phyloP scores from a whole-genome alignment of 2,888 invertebrate genomes.

The Cataglyphis cursor region DNA sequence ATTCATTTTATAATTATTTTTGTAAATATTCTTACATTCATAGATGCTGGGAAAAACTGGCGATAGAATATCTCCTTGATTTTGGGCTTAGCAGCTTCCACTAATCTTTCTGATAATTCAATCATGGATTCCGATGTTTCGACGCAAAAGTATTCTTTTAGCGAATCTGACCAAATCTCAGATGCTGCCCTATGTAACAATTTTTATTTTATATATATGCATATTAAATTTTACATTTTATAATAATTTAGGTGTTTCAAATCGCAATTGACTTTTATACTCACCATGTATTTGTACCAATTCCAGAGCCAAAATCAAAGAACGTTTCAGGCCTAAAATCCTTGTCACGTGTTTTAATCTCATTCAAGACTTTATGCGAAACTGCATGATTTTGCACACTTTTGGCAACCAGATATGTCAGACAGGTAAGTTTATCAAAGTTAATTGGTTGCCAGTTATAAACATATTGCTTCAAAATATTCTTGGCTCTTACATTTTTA shows the following conservation, averaged over 20 bases:
- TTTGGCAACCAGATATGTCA: conserved; percentile 92
- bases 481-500: background rate
- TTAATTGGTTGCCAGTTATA: conserved; percentile 92
- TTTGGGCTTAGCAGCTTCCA: conserved; percentile 89
- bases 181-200: conserved; percentile 90
- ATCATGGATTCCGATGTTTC: conserved; percentile 95
- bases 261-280: conserved; percentile 39
- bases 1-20: conserved; percentile 19
- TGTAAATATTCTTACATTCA: conserved; percentile 85
- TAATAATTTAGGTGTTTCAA: background rate
- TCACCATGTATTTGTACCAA: conserved; percentile 94
- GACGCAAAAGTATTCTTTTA: conserved; percentile 95
- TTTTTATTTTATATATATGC: background rate
- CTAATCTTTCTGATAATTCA: conserved; percentile 91
- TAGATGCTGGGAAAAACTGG: conserved; percentile 92
- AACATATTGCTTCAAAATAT: conserved; percentile 88
- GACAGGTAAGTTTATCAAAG: conserved; percentile 90
- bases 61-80: conserved; percentile 91
- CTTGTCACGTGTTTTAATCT: conserved; percentile 90
- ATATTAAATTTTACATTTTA: background rate
- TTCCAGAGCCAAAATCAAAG: conserved; percentile 97
- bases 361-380: conserved; percentile 91
- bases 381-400: conserved; percentile 93
- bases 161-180: conserved; percentile 90
- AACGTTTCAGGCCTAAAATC: conserved; percentile 92